Base-by-base conservation (phyloP, 1,140 invertebrate species). In the Bombus fervidus region DNA sequence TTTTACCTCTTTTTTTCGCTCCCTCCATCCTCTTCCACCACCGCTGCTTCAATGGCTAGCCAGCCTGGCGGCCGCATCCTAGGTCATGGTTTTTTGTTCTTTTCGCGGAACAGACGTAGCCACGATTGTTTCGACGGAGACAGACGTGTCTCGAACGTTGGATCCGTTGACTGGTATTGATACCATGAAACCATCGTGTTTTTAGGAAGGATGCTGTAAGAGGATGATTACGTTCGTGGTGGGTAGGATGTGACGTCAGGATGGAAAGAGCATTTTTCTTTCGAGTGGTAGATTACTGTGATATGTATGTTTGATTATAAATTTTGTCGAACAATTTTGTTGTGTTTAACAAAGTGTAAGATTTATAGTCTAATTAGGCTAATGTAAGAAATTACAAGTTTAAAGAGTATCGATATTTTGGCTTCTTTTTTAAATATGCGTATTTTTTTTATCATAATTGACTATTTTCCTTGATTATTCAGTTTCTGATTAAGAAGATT, bases 41-140 rank as follows among this genome's bases (percentile, higher is more conserved):
- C 1, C 1, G 62, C n/a, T 13, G 34, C 47, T 57, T 72, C 22
- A 80, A 84, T 84, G 68, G 68, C 28, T 53, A 18, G 72, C 10
- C 64, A 39, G 62, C 10, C 66, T 34, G 28, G 10, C 39, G 4
- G 1, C 15, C 31, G 47, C 13, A 25, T 53, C 78, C 31, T 85
- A 73, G 78, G 78, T 85, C 59, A 47, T 57, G 71, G 34, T 34
- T 81, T 62, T 66, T 66, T 39, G 34, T 53, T 53, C 22, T 68
- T 28, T 25, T 64, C 8, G 9, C 22, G 28, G 13, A 39, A 64
- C 73, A 34, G 73, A 66, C 62, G 62, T 37, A 18, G 39, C 18
- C 18, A 53, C 34, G 43, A 76, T 76, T 59, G 74, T 76, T 72
- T 41, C 25, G 25, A 71, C 31, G 22, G 12, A 37, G 31, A 28